Conservation (phyloP, 1,140 invertebrate species). For the Scaptomyza pallida region DNA sequence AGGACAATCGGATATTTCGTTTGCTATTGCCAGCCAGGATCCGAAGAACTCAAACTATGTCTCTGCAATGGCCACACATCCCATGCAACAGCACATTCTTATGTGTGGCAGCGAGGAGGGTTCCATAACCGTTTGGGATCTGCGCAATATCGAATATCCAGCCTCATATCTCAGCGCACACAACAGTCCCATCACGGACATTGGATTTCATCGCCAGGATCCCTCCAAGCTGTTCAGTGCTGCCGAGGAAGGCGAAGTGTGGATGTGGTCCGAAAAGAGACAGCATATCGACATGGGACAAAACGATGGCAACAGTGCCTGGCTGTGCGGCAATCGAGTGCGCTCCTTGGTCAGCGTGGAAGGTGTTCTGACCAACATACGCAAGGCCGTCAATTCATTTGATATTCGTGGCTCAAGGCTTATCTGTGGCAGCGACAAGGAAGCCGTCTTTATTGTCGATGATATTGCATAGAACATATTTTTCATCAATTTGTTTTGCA, state of each 20-base stretch:
- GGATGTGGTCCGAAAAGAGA: conserved; percentile 91
- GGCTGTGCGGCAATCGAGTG: conserved; percentile 88
- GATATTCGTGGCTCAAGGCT: conserved; percentile 89
- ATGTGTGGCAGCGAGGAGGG: conserved; percentile 93
- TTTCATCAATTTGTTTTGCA: neutral
- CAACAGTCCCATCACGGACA: conserved; percentile 90
- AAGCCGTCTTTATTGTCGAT: conserved; percentile 91
- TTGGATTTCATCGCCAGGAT: conserved; percentile 92
- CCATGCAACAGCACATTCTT: conserved; percentile 91
- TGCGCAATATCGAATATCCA: conserved; percentile 91
- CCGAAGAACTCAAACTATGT: conserved; percentile 87
- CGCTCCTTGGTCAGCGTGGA: conserved; percentile 90
- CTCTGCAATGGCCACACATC: conserved; percentile 91
- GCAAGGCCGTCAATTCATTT: conserved; percentile 91
- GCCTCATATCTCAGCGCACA: conserved; percentile 92
- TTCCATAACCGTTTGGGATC: conserved; percentile 94
- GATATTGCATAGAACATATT: conserved; percentile 78
- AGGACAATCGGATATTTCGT: conserved; percentile 86
- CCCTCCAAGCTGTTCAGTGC: conserved; percentile 93
- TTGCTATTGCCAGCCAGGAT: conserved; percentile 88
- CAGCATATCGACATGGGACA: conserved; percentile 51
- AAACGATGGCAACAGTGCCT: conserved; percentile 84
- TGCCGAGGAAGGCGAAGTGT: conserved; percentile 91
- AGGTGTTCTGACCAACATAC: conserved; percentile 88
- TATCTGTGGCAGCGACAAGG: conserved; percentile 92